phyloP scores from a whole-genome alignment of 2,888 invertebrate genomes.

The Alloscopus bannaensis region DNA sequence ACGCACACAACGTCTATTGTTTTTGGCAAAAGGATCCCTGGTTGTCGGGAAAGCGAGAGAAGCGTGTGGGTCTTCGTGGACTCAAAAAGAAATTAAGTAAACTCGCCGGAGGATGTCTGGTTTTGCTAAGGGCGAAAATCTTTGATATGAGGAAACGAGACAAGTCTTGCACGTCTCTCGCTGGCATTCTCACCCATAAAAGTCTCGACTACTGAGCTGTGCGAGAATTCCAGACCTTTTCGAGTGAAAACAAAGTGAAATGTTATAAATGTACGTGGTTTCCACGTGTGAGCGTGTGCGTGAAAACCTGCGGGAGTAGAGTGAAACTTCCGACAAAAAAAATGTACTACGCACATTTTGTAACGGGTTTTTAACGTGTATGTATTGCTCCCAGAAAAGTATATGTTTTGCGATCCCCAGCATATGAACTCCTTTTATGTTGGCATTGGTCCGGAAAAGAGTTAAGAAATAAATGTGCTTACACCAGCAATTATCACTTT shows the following conservation, averaged over 20 bases:
- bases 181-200: too few species aligned
- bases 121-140: neutral
- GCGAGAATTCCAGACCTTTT: too few species aligned
- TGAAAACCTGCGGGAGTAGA: neutral
- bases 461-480: constrained; percentile 34
- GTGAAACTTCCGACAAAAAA: too few species aligned
- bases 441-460: constrained; percentile 43
- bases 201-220: too few species aligned
- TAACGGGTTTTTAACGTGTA: too few species aligned
- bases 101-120: constrained; percentile 20
- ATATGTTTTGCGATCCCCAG: neutral
- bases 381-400: neutral
- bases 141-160: constrained; percentile 6
- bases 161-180: constrained; percentile 3
- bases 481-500: constrained; percentile 41
- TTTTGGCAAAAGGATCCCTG: constrained; percentile 49
- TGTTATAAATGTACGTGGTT: constrained; percentile 32
- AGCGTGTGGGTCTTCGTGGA: neutral
- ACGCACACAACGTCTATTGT: constrained; percentile 24
- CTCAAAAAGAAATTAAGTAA: neutral
- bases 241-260: constrained; percentile 27
- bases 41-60: neutral
- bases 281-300: constrained; percentile 12
- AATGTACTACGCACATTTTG: neutral
- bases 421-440: constrained; percentile 37